Evolutionary conservation across 92 coral and sea anemone species (phyloP), one percentile per base, ranked within the genome.

Genomic region (Montipora capitata): DNA sequence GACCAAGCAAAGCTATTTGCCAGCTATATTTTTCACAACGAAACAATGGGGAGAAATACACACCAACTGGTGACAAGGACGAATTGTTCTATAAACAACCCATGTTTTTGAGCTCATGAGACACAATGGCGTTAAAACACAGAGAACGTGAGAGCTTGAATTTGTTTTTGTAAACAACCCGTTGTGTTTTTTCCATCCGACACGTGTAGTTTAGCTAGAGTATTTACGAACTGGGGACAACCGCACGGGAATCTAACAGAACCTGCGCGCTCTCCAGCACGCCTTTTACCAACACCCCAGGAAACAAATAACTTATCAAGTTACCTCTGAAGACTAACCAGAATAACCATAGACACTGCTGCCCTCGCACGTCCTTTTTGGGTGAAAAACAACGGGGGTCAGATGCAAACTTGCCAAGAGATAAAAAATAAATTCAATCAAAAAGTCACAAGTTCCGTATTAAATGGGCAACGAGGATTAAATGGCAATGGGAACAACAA

Each of bases 131-230:
- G 56, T 56, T 27, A 41, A 20, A 20, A 20, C 8, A 45, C 14
- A 48, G 59, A 73, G 9, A 18, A 73, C 18, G 61, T 0, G 51
- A 59, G 40, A 49, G 11, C 6, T 11, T 48, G 16, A 9, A 63
- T 17, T 27, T n/a, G 65, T 15, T 67, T 81, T 39, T 15, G 38
- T 52, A 68, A 81, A 81, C 85, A 81, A 81, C 3, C 18, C 1
- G 40, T 68, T 40, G 7, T 68, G 41, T 68, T 81, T 73, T 27
- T 73, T 68, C 40, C 52, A 39, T 6, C 38, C 11, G 68, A 68
- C 85, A 81, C 85, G 85, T 68, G 77, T 14, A 63, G 45, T 3
- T 42, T 38, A 68, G 45, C 27, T 58, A 67, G 45, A 52, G 14
- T 54, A 66, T 69, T 52, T 72, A 67, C 44, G 54, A 18, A 51